Evolutionary conservation across 64 coral and sea anemone species (phyloP).

Genomic region (Astreopora myriophthalma): DNA sequence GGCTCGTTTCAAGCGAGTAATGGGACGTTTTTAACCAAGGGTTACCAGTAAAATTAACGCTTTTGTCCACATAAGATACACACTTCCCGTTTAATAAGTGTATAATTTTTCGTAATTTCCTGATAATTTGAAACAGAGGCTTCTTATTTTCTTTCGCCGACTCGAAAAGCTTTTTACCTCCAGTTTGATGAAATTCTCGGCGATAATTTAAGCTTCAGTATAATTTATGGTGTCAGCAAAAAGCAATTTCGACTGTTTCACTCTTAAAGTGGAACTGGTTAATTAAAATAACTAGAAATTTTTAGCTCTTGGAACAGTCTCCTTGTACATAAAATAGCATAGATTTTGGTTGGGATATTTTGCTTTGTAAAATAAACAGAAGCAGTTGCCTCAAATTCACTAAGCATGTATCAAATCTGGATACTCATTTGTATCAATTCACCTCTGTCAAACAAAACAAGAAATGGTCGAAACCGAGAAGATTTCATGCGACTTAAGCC

Average conservation of each 20-base stretch:
- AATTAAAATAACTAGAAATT: not conserved
- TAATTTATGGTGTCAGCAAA: not conserved
- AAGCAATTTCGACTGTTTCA: not conserved
- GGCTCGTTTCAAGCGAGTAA: not conserved
- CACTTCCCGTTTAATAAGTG: not conserved
- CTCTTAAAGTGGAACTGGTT: not conserved
- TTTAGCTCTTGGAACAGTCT: not conserved
- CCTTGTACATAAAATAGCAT: not conserved
- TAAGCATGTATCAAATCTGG: not conserved
- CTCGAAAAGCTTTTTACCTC: not conserved
- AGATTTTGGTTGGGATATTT: not conserved
- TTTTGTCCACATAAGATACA: constrained; percentile 12
- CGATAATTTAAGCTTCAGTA: not conserved
- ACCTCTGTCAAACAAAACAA: not conserved
- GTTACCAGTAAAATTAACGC: constrained; percentile 39
- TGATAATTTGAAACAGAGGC: not conserved
- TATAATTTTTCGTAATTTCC: not conserved
- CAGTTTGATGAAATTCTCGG: not conserved
- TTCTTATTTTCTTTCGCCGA: not conserved
- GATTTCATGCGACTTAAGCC: constrained; percentile 7
- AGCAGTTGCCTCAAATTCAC: not conserved
- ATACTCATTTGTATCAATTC: constrained; percentile 25
- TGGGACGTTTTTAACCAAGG: constrained; percentile 6
- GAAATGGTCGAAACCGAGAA: not conserved
- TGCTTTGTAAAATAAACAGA: not conserved